Evolutionary conservation across 1,140 invertebrate species (phyloP), one percentile per base, ranked within the genome.

Genomic region (Bicyclus anynana): DNA sequence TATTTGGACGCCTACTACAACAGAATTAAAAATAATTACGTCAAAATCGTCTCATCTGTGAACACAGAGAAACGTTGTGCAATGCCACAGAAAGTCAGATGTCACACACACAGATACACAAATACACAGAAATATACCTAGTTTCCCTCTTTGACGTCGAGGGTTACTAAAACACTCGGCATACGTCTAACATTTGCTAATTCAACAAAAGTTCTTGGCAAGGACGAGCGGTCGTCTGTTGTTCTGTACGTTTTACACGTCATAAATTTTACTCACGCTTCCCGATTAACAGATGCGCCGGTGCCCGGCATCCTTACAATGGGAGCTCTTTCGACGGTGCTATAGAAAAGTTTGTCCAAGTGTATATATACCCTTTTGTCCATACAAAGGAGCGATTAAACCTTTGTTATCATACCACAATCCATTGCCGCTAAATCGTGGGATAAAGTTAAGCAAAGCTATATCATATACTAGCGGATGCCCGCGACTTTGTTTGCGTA

Each of bases 261-360:
- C 71, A 71, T 76, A 79, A 79, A 79, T 70, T 80, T 68, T 62
- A 76, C 65, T 74, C 72, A 67, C 68, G 60, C 67, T 64, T 73
- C 63, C 62, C 70, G 63, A 77, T 80, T 74, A 62, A 76, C 69
- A 72, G 66, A 63, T 52, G 60, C 50, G 40, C 50, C 65, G 49
- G 53, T 62, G 52, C 53, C 52, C 69, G 47, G 17, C 44, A 20
- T 62, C 56, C 61, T 49, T 63, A 83, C 76, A 80, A 83, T 77
- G 56, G 59, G 59, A 65, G 68, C 67, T 73, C 70, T 73, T 75
- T 63, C 67, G 70, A 51, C 53, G 53, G 53, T 20, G 48, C 62
- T 53, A 59, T 65, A 65, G 63, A 72, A 69, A 68, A 69, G 55
- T 59, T 67, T 55, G 65, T 63, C 56, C 48, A 70, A 69, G 65